These are phyloP conservation scores for Acrobeloides nanus DNA, from an alignment of 2,888 invertebrate genomes.

Conservation along the genomic window DNA sequence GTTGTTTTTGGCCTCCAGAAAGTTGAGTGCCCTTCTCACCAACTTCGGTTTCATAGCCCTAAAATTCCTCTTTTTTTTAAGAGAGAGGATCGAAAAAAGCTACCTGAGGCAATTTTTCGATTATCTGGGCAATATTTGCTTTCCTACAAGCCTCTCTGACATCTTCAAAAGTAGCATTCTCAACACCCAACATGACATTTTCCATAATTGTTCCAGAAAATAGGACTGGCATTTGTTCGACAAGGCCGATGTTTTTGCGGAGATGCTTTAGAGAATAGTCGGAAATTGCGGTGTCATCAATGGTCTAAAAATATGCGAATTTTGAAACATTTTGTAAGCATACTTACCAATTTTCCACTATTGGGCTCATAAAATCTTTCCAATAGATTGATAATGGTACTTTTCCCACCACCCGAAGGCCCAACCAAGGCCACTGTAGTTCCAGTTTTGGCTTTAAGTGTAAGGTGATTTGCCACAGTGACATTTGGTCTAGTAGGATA, in stretches of 20 bases:
- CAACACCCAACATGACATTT: constrained; percentile 68
- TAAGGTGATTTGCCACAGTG: constrained; percentile 51
- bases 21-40: constrained; percentile 12
- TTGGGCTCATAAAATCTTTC: constrained; percentile 75
- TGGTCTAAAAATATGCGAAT: constrained; percentile 39
- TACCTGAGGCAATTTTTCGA: constrained; percentile 11
- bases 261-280: constrained; percentile 66
- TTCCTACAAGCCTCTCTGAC: constrained; percentile 12
- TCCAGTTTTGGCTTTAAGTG: constrained; percentile 39
- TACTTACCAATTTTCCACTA: constrained; percentile 61
- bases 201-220: constrained; percentile 80
- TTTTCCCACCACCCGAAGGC: constrained; percentile 75
- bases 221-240: constrained; percentile 83
- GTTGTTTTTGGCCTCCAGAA: constrained; percentile 17
- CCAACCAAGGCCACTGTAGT: constrained; percentile 57
- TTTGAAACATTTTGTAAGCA: not conserved
- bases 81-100: too few species aligned
- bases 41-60: constrained; percentile 14
- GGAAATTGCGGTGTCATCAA: constrained; percentile 61
- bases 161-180: constrained; percentile 9
- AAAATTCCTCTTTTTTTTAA: not conserved
- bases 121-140: constrained; percentile 20
- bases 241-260: constrained; percentile 75
- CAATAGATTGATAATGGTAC: constrained; percentile 74
- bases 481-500: constrained; percentile 54